Percentiles rank a stretch among this genome's conserved stretches.
These are phyloP conservation scores for Temnothorax ravouxi DNA, from an alignment of 2,888 invertebrate genomes.

Conservation along the genomic window DNA sequence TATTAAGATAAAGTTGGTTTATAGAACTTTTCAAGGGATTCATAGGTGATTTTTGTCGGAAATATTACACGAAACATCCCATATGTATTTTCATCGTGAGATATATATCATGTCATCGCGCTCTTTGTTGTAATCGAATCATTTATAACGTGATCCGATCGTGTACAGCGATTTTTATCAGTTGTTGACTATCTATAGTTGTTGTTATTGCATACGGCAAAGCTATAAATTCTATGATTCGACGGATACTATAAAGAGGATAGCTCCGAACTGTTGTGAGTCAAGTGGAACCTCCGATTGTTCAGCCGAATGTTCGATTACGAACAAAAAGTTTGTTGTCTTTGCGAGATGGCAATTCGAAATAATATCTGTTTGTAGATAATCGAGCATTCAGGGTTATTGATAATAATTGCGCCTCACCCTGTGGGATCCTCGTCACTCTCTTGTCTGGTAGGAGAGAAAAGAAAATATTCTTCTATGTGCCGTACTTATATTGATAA, in stretches of 20 bases:
- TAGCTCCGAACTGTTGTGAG: neutral
- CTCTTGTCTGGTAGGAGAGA: slow-evolving; percentile 61
- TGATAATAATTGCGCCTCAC: slow-evolving; percentile 30
- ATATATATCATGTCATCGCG: neutral
- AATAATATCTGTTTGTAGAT: neutral
- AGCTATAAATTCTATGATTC: slow-evolving; percentile 50
- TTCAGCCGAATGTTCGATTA: slow-evolving; percentile 21
- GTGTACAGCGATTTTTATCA: slow-evolving; percentile 33
- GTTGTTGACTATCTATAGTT: slow-evolving; percentile 49
- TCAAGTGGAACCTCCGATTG: neutral
- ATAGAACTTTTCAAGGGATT: neutral
- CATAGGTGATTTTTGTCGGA: neutral
- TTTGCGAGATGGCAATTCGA: neutral
- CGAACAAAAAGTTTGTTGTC: neutral
- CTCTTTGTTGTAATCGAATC: slow-evolving; percentile 15
- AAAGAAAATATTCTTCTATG: slow-evolving; percentile 83
- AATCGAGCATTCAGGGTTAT: neutral
- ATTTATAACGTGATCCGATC: neutral
- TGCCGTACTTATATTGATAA: slow-evolving; percentile 82
- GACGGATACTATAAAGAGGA: neutral
- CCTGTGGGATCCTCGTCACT: slow-evolving; percentile 65
- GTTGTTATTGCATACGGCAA: slow-evolving; percentile 51
- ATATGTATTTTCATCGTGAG: neutral
- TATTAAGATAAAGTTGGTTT: neutral
- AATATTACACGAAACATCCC: neutral